Percentiles rank a stretch among this genome's conserved stretches.
Conservation (phyloP, 1,140 invertebrate species). For the Gryon sp. region DNA sequence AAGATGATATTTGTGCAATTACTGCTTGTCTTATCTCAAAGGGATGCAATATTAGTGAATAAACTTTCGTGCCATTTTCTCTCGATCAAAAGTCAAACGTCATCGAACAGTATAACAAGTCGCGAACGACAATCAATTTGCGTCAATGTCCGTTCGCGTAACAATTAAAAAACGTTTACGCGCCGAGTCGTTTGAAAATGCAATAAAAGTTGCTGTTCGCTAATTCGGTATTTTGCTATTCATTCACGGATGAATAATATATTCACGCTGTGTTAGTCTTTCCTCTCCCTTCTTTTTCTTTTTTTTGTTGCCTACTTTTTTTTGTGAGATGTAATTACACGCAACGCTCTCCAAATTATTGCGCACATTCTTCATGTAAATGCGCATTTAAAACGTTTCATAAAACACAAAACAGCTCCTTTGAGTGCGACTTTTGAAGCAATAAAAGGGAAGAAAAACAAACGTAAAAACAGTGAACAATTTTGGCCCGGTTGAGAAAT, state of each 20-base stretch:
- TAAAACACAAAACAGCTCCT: conserved; percentile 30
- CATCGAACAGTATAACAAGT: too few species aligned
- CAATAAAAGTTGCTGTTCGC: conserved; percentile 38
- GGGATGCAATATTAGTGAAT: too few species aligned
- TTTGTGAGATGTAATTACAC: conserved; percentile 9
- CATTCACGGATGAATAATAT: conserved; percentile 47
- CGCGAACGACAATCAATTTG: conserved; percentile 5
- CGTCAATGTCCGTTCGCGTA: conserved; percentile 5
- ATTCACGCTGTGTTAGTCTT: conserved; percentile 12
- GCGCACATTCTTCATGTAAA: conserved; percentile 37
- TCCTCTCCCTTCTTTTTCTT: too few species aligned
- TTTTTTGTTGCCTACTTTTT: too few species aligned
- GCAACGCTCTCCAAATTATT: conserved; percentile 38
- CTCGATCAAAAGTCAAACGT: too few species aligned
- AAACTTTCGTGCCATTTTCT: too few species aligned
- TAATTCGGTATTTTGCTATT: conserved; percentile 29
- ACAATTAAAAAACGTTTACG: conserved; percentile 39
- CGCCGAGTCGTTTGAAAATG: conserved; percentile 24
- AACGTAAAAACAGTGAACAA: too few species aligned
- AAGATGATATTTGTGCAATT: too few species aligned
- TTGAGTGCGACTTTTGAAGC: too few species aligned
- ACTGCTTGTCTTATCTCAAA: too few species aligned
- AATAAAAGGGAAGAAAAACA: too few species aligned
- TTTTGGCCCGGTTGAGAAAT: too few species aligned
- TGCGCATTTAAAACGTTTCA: conserved; percentile 50